Evolutionary conservation across 2,888 invertebrate genomes (phyloP).

Genomic region (Bhutanitis thaidina): DNA sequence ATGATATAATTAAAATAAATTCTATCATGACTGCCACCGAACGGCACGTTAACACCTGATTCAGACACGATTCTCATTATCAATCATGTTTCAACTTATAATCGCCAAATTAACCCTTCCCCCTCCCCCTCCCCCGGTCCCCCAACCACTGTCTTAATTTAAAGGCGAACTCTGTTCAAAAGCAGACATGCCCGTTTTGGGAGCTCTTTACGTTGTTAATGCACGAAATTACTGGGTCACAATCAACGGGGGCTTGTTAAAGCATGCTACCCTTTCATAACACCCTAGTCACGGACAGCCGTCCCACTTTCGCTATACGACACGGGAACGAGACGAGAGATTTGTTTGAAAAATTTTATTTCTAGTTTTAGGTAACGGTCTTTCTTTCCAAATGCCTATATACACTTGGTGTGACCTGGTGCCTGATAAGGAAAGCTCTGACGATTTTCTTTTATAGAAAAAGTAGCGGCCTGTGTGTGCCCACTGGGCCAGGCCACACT

Average conservation of each 20-base stretch:
- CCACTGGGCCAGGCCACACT: too few species aligned
- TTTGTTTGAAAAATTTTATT: too few species aligned
- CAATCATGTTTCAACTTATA: background rate
- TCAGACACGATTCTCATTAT: too few species aligned
- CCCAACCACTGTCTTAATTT: slow-evolving; percentile 1
- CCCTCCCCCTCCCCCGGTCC: too few species aligned
- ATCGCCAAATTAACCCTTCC: slow-evolving; percentile 7
- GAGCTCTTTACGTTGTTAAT: slow-evolving; percentile 13
- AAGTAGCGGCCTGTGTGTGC: too few species aligned
- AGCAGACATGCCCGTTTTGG: slow-evolving; percentile 14
- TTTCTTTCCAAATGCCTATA: too few species aligned
- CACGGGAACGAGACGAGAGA: slow-evolving; percentile 7
- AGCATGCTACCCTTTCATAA: slow-evolving; percentile 20
- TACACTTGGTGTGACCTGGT: too few species aligned
- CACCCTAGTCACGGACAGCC: slow-evolving; percentile 4
- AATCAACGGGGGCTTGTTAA: slow-evolving; percentile 22
- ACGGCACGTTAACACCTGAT: background rate
- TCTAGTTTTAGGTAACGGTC: too few species aligned
- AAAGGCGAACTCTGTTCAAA: background rate
- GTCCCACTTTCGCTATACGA: background rate
- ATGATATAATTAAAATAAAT: too few species aligned
- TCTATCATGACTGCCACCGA: too few species aligned
- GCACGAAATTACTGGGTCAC: slow-evolving; percentile 22
- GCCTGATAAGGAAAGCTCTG: too few species aligned
- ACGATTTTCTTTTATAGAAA: too few species aligned